A percentile compares a stretch with the other conserved stretches of the same genome.
These are phyloP conservation scores for Allophyes oxyacanthae DNA, from an alignment of 2,888 invertebrate species.

Conservation along the genomic window DNA sequence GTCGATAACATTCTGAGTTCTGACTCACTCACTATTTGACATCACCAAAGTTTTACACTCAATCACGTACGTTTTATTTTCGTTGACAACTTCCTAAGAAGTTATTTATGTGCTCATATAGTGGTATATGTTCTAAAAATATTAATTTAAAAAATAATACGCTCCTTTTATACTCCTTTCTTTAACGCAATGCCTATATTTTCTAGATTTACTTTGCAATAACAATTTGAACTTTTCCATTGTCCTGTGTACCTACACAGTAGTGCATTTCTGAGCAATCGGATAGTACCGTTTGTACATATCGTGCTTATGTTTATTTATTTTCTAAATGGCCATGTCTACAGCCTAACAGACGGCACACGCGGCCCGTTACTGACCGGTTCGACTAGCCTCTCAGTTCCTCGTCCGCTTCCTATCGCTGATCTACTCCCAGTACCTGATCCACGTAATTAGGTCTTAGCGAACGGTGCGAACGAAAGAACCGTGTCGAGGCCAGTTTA, in stretches of 20 bases:
- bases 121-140: constrained; percentile 1
- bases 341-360: constrained; percentile 37
- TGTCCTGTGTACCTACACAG: constrained; percentile 5
- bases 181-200: neutral
- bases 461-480: constrained; percentile 74
- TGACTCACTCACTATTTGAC: constrained; percentile 70
- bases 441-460: constrained; percentile 73
- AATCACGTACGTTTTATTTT: constrained; percentile 35
- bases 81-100: constrained; percentile 17
- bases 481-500: constrained; percentile 78
- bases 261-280: constrained; percentile 9
- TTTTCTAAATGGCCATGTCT: constrained; percentile 39
- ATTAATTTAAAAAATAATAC: neutral
- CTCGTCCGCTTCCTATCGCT: constrained; percentile 73
- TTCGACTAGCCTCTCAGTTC: constrained; percentile 64
- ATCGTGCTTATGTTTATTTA: constrained; percentile 40
- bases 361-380: constrained; percentile 68
- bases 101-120: neutral
- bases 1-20: constrained; percentile 70
- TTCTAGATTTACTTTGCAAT: constrained; percentile 1
- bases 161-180: neutral
- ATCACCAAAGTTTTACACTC: constrained; percentile 23
- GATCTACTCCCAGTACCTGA: constrained; percentile 68
- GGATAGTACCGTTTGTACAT: constrained; percentile 16
- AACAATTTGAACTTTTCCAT: neutral